phyloP scores from a whole-genome alignment of 2,888 invertebrate species.

The Acanthoscelides obtectus region DNA sequence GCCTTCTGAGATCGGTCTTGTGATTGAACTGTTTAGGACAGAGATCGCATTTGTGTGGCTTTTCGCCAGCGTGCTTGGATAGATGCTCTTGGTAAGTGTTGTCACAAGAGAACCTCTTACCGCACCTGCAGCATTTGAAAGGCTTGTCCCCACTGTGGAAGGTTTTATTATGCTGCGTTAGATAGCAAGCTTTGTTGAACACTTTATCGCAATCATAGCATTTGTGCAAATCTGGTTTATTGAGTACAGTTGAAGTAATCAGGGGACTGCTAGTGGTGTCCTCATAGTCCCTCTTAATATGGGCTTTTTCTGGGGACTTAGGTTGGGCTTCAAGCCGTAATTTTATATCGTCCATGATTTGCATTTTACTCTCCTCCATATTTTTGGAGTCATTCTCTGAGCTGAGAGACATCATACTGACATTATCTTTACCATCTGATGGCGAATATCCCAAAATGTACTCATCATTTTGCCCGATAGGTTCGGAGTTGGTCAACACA shows the following conservation, averaged over 20 bases:
- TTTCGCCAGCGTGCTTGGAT: slow-evolving; percentile 74
- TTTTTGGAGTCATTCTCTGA: slow-evolving; percentile 18
- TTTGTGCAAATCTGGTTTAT: slow-evolving; percentile 50
- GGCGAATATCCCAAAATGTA: slow-evolving; percentile 14
- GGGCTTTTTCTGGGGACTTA: slow-evolving; percentile 40
- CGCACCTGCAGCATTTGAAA: slow-evolving; percentile 79
- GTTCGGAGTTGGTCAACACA: slow-evolving; percentile 43
- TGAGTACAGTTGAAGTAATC: slow-evolving; percentile 37
- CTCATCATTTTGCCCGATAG: slow-evolving; percentile 29
- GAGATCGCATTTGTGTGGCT: slow-evolving; percentile 79
- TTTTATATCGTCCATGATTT: slow-evolving; percentile 45
- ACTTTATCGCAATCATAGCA: slow-evolving; percentile 80
- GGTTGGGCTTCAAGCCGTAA: slow-evolving; percentile 30
- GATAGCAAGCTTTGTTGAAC: slow-evolving; percentile 81
- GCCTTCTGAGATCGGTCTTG: slow-evolving; percentile 82
- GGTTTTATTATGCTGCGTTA: slow-evolving; percentile 87
- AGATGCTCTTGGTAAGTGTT: slow-evolving; percentile 68
- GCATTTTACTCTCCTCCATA: slow-evolving; percentile 19
- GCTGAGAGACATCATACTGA: slow-evolving; percentile 16
- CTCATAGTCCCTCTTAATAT: slow-evolving; percentile 41
- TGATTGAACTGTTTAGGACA: slow-evolving; percentile 89
- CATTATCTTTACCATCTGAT: slow-evolving; percentile 9
- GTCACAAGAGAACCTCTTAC: slow-evolving; percentile 75
- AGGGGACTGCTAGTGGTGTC: slow-evolving; percentile 36
- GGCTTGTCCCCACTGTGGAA: slow-evolving; percentile 85